A percentile compares a stretch with the other conserved stretches of the same genome.
Conservation (phyloP, 2,113 vertebrate genomes). For the Catharus minimus region DNA sequence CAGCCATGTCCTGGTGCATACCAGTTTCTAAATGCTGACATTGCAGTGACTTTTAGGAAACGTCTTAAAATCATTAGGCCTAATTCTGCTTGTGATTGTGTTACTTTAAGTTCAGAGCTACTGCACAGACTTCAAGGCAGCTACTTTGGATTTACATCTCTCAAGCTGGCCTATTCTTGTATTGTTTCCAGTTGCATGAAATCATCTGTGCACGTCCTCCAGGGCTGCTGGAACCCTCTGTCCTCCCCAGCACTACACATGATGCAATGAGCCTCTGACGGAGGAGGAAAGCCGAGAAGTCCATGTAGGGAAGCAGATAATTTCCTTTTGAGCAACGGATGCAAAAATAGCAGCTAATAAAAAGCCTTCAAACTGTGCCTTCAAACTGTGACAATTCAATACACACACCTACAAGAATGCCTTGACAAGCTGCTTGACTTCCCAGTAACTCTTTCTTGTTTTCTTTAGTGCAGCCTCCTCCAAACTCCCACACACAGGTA, state of each 20-base stretch:
- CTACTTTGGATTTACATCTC: not conserved
- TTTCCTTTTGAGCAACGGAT: constrained; percentile 72
- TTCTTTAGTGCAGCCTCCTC: constrained; percentile 63
- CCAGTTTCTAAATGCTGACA: not conserved
- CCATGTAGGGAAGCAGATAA: constrained; percentile 78
- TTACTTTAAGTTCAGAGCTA: not conserved
- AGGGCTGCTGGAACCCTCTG: constrained; percentile 58
- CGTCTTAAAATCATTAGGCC: not conserved
- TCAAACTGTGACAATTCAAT: constrained; percentile 78
- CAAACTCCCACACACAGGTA: constrained; percentile 67
- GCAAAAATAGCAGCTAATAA: constrained; percentile 83
- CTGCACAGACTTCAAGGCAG: not conserved
- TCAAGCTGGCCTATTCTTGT: not conserved
- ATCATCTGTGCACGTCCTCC: constrained; percentile 9
- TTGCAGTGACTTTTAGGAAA: not conserved
- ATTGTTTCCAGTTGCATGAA: constrained; percentile 17
- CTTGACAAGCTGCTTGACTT: constrained; percentile 78
- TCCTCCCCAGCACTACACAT: constrained; percentile 69
- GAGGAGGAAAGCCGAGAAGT: constrained; percentile 69
- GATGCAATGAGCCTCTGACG: constrained; percentile 69
- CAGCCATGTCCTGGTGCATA: not conserved
- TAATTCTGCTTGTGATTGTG: not conserved
- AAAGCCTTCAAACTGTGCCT: constrained; percentile 77
- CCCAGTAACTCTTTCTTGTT: constrained; percentile 72
- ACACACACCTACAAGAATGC: constrained; percentile 79